A percentile compares a stretch with the other conserved stretches of the same genome.
phyloP scores from a whole-genome alignment of 1,140 invertebrate species.

The Globodera ellingtonae region DNA sequence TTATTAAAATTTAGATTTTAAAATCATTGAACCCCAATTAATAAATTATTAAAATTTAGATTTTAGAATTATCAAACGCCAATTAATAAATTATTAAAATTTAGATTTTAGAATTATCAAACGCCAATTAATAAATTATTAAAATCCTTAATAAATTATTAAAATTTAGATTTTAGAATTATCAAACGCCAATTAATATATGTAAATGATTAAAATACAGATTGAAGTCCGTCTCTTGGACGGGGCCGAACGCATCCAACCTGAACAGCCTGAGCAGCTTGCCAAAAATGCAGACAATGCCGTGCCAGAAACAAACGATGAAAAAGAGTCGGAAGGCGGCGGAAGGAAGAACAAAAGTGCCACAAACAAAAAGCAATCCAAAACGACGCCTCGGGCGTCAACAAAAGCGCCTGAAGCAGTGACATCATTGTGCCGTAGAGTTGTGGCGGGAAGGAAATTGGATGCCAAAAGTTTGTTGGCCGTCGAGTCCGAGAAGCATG shows the following conservation, averaged over 20 bases:
- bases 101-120: too few relatives aligned
- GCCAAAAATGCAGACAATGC: background rate
- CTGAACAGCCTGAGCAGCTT: background rate
- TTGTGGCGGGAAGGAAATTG: constrained; percentile 20
- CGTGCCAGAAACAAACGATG: background rate
- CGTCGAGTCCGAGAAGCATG: background rate
- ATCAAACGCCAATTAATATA: too few relatives aligned
- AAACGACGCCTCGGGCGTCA: background rate
- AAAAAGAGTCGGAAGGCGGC: background rate
- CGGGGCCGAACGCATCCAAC: background rate
- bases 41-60: too few relatives aligned
- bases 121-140: too few relatives aligned
- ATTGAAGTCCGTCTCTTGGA: constrained; percentile 49
- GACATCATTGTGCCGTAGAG: background rate
- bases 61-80: too few relatives aligned
- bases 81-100: too few relatives aligned
- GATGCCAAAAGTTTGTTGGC: constrained; percentile 7
- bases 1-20: too few relatives aligned
- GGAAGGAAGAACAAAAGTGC: background rate
- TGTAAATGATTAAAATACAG: background rate
- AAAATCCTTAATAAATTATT: too few relatives aligned
- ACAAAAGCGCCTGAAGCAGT: background rate
- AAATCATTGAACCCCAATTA: too few relatives aligned
- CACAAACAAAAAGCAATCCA: constrained; percentile 8
- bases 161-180: too few relatives aligned